A percentile compares a stretch with the other conserved stretches of the same genome.
These are phyloP conservation scores for Coecobrya sp. DNA, from an alignment of 2,888 invertebrate species.

Conservation along the genomic window DNA sequence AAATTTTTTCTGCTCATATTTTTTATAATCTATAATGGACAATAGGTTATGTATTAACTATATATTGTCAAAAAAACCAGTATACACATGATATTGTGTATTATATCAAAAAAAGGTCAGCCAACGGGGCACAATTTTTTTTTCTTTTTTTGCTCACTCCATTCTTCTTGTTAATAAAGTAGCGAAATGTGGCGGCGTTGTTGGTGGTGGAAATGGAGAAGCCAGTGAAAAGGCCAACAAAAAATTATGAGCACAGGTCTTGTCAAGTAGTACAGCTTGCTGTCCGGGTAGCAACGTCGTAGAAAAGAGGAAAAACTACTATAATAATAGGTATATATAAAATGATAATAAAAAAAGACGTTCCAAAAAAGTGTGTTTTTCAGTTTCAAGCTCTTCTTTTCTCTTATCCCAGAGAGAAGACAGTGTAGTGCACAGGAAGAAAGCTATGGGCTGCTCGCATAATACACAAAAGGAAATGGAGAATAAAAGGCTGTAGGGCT, in stretches of 20 bases:
- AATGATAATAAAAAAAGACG: neutral
- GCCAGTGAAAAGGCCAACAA: too few relatives aligned
- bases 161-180: neutral
- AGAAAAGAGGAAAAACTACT: neutral
- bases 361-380: neutral
- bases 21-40: too few relatives aligned
- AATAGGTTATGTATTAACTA: too few relatives aligned
- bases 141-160: conserved; percentile 24
- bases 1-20: too few relatives aligned
- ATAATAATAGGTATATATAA: neutral
- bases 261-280: too few relatives aligned
- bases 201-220: too few relatives aligned
- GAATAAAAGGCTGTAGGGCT: conserved; percentile 50
- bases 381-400: neutral
- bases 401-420: neutral
- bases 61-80: too few relatives aligned
- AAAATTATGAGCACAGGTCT: too few relatives aligned
- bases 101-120: neutral
- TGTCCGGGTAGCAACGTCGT: too few relatives aligned
- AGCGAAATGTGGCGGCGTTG: too few relatives aligned
- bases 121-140: neutral
- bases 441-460: too few relatives aligned
- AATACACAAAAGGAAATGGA: conserved; percentile 43
- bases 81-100: neutral
- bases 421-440: too few relatives aligned